Percentiles rank a stretch among this genome's conserved stretches.
phyloP scores from a whole-genome alignment of 37 sponge, comb jelly and placozoan genomes.

The Crambe crambe region DNA sequence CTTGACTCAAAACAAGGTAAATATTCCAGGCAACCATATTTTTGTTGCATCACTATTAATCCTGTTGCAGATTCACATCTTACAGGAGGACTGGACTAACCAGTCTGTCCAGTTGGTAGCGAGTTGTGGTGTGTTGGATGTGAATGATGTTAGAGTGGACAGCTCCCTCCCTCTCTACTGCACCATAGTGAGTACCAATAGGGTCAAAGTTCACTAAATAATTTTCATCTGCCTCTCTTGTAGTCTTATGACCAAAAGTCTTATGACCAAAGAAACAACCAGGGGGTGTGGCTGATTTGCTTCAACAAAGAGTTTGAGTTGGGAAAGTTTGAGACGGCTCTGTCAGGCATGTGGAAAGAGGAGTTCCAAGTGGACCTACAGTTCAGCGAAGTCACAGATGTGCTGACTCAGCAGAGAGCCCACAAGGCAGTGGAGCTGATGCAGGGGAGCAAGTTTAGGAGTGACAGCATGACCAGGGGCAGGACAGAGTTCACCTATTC shows the following conservation, averaged over 20 bases:
- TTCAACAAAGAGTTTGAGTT: constrained; percentile 78
- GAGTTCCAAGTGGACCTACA: constrained; percentile 51
- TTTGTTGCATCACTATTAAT: not conserved
- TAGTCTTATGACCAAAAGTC: not conserved
- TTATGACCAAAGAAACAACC: constrained; percentile 9
- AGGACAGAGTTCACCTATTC: constrained; percentile 49
- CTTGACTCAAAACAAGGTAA: constrained; percentile 38
- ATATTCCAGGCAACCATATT: not conserved
- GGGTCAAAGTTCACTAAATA: not conserved
- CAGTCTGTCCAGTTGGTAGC: constrained; percentile 58
- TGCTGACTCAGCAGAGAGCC: constrained; percentile 4
- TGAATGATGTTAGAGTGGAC: constrained; percentile 51
- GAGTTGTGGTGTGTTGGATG: constrained; percentile 54
- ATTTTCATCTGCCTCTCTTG: no score
- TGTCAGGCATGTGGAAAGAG: constrained; percentile 56
- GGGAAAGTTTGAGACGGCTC: constrained; percentile 66
- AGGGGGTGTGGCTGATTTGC: constrained; percentile 79
- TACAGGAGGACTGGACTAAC: constrained; percentile 70
- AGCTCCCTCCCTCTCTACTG: constrained; percentile 64
- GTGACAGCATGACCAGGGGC: constrained; percentile 77
- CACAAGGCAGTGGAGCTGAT: constrained; percentile 57
- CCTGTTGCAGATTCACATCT: constrained; percentile 45
- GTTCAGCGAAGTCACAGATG: constrained; percentile 37
- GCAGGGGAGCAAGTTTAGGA: constrained; percentile 36
- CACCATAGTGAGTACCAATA: constrained; percentile 56